Evolutionary conservation across 2,888 invertebrate species (phyloP).

Genomic region (Eudasyphora cyanicolor): DNA sequence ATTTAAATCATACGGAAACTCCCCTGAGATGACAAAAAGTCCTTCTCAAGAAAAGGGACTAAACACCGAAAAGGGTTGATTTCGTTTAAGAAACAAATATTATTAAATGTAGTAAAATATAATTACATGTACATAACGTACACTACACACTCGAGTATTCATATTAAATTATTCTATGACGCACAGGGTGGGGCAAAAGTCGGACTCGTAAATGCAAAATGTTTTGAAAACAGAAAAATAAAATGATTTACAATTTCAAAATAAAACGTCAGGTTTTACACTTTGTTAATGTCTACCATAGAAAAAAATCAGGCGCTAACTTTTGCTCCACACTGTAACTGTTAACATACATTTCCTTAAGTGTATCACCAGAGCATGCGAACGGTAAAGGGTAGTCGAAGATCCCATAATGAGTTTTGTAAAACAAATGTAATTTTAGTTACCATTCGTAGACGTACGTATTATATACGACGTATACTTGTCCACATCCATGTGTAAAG

Average conservation of each 20-base stretch:
- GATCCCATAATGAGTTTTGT: not conserved
- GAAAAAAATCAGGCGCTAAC: no score
- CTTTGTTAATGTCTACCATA: no score
- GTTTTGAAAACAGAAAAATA: not conserved
- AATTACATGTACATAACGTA: slow-evolving; percentile 57
- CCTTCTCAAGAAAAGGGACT: not conserved
- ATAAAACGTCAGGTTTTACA: no score
- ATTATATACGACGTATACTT: not conserved
- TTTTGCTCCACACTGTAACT: no score
- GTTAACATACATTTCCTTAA: not conserved
- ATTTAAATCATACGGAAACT: slow-evolving; percentile 15
- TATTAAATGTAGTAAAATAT: slow-evolving; percentile 65
- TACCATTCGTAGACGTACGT: not conserved
- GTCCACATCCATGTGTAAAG: not conserved
- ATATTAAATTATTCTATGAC: slow-evolving; percentile 44
- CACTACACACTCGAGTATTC: slow-evolving; percentile 32
- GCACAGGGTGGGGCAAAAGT: not conserved
- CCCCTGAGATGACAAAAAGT: slow-evolving; percentile 37
- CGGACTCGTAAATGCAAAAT: no score
- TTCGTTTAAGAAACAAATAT: slow-evolving; percentile 41
- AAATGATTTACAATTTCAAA: slow-evolving; percentile 39
- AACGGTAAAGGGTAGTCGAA: not conserved
- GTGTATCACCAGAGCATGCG: not conserved
- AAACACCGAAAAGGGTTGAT: slow-evolving; percentile 49
- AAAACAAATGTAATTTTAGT: not conserved